Base-by-base conservation (phyloP, 1,140 invertebrate genomes). In the Prorops nasuta region DNA sequence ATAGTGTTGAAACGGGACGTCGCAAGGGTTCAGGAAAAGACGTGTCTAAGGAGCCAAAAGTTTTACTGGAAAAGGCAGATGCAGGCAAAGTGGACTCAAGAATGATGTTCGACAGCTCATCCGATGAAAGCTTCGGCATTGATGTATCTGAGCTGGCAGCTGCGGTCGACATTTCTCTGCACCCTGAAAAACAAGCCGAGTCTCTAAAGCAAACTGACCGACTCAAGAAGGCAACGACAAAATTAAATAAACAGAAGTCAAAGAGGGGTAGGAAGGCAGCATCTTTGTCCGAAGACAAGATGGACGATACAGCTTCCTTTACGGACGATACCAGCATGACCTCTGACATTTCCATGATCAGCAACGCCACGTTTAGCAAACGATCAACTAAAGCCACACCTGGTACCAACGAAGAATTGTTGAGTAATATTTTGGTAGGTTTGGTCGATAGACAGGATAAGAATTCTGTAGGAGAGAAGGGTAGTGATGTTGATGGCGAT, bases 51-150 rank as follows among this genome's bases (percentile, higher is more conserved):
- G 65, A 71, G 20, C 60, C 70, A 3, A 52, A 64, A 8, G 58
- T 66, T n/a, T 9, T 72, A 1, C 54, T 74, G 2, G 59, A 69
- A 8, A 71, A 71, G 17, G 39, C 64, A 0, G 66, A 75, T 17
- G 48, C 58, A 0, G 10, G 10, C 10, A 75, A 67, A 17, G 40
- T 70, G 6, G 68, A 74, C 2, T 49, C 55, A 0, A 72, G 64
- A 41, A 32, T 44, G 0, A 64, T 68, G 42, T 72, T 72, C 12
- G 72, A 76, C 17, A 69, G 64, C 24, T 76, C 72, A 0, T 78
- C 75, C 0, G 72, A 77, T 20, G 74, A 76, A 18, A 75, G 69
- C 49, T 71, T 74, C 9, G 64, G 58, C 0, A 63, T 72, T 16
- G 72, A 76, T 43, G 57, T 66, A 0, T 66, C 67, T 3, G 67